Conservation (phyloP, 2,888 invertebrate genomes). For the Fragum fragum region DNA sequence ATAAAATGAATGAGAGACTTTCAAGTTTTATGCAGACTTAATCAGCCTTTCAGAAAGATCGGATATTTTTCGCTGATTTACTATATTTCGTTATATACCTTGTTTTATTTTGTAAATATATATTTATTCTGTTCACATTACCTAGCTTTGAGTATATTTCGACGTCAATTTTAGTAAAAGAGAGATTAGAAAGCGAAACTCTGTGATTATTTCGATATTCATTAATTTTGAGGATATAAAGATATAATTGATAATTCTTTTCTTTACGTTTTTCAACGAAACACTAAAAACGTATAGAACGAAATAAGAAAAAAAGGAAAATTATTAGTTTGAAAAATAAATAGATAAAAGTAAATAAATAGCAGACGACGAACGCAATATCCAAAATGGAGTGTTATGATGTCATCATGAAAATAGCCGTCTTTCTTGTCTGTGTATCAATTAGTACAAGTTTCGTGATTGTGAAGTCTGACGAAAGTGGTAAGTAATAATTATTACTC, state of each 20-base stretch:
- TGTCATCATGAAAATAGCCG: background rate
- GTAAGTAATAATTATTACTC: too few species aligned
- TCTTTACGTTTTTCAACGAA: too few species aligned
- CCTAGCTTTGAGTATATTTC: background rate
- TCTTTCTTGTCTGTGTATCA: background rate
- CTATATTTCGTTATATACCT: background rate
- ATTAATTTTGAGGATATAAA: too few species aligned
- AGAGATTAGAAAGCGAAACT: background rate
- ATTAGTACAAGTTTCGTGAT: constrained; percentile 8
- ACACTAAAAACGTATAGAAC: too few species aligned
- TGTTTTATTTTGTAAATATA: background rate
- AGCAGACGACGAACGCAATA: background rate
- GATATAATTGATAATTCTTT: too few species aligned
- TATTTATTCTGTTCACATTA: background rate
- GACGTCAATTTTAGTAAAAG: background rate
- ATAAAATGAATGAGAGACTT: background rate
- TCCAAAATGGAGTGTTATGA: constrained; percentile 2
- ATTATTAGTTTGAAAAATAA: too few species aligned
- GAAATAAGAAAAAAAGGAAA: too few species aligned
- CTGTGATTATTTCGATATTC: too few species aligned
- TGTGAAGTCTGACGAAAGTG: constrained; percentile 7
- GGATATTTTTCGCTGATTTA: background rate
- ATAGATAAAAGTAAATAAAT: too few species aligned
- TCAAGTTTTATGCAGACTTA: background rate
- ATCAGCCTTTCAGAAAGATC: background rate